Evolutionary conservation across 2,113 vertebrate species (phyloP).

Genomic region (Passer domesticus): DNA sequence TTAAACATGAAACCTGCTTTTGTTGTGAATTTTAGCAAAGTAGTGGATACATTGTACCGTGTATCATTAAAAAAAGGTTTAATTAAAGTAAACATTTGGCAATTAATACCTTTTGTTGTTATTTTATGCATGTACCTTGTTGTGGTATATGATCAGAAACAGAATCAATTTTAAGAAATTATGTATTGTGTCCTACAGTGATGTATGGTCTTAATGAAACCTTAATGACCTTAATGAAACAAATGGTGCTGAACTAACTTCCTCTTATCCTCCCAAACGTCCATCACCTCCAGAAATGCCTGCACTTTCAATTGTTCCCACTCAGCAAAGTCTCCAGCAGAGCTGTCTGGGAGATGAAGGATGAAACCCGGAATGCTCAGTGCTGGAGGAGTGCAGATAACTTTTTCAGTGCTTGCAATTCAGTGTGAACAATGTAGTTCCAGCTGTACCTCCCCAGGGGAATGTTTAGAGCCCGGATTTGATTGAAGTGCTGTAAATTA

Average conservation of each 20-base stretch:
- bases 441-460: not conserved
- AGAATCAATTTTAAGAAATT: not conserved
- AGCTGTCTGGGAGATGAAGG: not conserved
- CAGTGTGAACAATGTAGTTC: not conserved
- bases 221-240: not conserved
- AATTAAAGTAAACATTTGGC: slow-evolving; percentile 49
- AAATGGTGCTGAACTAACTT: not conserved
- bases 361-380: not conserved
- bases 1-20: slow-evolving; percentile 59
- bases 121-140: not conserved
- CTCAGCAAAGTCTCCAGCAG: not conserved
- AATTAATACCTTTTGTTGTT: not conserved
- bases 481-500: not conserved
- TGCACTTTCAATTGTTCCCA: not conserved
- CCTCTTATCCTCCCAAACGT: not conserved
- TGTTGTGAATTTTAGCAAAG: slow-evolving; percentile 37
- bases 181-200: not conserved
- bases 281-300: not conserved
- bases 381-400: not conserved
- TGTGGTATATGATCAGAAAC: not conserved
- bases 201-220: not conserved
- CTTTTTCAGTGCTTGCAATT: not conserved
- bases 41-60: slow-evolving; percentile 52
- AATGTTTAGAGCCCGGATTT: not conserved
- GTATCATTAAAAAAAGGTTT: slow-evolving; percentile 38